Evolutionary conservation across 2,113 vertebrate species (phyloP).

Genomic region (Loxodonta africana): DNA sequence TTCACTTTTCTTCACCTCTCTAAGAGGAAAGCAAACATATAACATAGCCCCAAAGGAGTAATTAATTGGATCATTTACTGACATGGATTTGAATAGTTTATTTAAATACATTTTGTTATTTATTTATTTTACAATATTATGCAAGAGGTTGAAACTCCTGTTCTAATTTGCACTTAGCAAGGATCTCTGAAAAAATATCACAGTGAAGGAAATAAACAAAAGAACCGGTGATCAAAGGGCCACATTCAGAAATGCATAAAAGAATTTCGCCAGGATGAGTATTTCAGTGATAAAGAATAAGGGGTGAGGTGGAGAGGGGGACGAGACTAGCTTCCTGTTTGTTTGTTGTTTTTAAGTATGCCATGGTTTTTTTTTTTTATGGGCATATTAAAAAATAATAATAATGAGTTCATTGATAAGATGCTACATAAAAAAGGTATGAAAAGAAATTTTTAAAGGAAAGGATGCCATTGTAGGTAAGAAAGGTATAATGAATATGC

Average conservation of each 20-base stretch:
- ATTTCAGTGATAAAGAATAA: slow-evolving; percentile 52
- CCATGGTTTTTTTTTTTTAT: slow-evolving; percentile 38
- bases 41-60: slow-evolving; percentile 86
- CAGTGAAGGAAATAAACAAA: slow-evolving; percentile 76
- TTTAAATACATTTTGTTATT: slow-evolving; percentile 82
- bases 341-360: slow-evolving; percentile 25
- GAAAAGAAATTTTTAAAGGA: slow-evolving; percentile 70
- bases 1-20: slow-evolving; percentile 85
- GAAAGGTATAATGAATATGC: slow-evolving; percentile 60
- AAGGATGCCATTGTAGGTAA: slow-evolving; percentile 72
- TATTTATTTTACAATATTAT: slow-evolving; percentile 81
- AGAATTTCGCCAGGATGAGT: slow-evolving; percentile 64
- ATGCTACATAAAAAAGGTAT: slow-evolving; percentile 62
- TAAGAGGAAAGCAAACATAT: slow-evolving; percentile 82
- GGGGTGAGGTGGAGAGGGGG: background rate
- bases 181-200: slow-evolving; percentile 77
- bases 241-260: slow-evolving; percentile 70
- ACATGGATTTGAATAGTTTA: slow-evolving; percentile 84
- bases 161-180: slow-evolving; percentile 84
- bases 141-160: slow-evolving; percentile 66
- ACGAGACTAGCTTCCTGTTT: background rate
- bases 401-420: slow-evolving; percentile 72
- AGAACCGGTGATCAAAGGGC: slow-evolving; percentile 77
- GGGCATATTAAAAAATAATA: slow-evolving; percentile 18
- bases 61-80: slow-evolving; percentile 88